phyloP scores from a whole-genome alignment of 2,888 invertebrate genomes.

The Unio pictorum region DNA sequence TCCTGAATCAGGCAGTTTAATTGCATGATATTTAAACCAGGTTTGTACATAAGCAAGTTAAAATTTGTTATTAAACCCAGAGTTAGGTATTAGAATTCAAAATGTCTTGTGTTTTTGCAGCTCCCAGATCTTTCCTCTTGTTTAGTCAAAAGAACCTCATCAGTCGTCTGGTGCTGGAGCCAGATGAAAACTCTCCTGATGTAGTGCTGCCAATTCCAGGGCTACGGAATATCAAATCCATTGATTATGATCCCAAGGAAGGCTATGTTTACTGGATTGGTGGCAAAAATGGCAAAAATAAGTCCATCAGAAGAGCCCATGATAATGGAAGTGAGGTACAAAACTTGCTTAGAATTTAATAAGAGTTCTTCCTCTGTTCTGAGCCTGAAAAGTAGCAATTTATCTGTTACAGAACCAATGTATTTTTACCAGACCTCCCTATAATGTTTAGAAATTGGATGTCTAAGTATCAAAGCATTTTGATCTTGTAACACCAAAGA shows the following conservation, averaged over 20 bases:
- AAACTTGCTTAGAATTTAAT: not conserved
- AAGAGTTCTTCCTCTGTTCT: not conserved
- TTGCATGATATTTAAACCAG: no score
- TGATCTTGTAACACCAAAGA: no score
- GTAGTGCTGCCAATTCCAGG: slow-evolving; percentile 85
- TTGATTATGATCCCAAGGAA: slow-evolving; percentile 88
- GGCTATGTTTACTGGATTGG: slow-evolving; percentile 85
- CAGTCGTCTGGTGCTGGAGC: slow-evolving; percentile 84
- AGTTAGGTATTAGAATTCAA: no score
- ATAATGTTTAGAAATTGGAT: no score
- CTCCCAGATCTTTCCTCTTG: slow-evolving; percentile 88
- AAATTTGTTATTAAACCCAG: no score
- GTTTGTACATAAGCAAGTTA: no score
- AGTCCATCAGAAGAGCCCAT: slow-evolving; percentile 84
- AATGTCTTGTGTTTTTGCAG: slow-evolving; percentile 71
- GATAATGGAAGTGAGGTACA: slow-evolving; percentile 80
- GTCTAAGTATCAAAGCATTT: no score
- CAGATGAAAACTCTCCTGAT: slow-evolving; percentile 80
- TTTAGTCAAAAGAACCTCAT: slow-evolving; percentile 89
- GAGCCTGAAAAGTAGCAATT: not conserved
- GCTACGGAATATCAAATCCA: slow-evolving; percentile 87
- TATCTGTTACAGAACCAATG: not conserved
- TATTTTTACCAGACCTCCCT: not conserved
- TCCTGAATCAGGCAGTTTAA: no score
- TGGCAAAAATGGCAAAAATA: slow-evolving; percentile 77